These are phyloP conservation scores for Dasysyrphus albostriatus DNA, from an alignment of 2,888 invertebrate species.

Conservation along the genomic window DNA sequence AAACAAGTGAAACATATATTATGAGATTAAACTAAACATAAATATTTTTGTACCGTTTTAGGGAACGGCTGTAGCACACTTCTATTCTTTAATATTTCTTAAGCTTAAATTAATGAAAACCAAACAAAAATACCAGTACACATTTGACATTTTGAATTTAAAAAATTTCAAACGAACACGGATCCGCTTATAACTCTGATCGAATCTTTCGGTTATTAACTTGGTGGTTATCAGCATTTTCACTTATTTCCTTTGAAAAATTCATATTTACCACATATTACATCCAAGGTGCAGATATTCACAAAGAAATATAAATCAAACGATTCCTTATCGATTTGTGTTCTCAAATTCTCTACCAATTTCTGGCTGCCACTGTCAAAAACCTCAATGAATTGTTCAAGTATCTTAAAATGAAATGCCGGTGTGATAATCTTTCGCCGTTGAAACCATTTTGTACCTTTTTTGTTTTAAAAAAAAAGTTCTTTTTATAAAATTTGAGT, in stretches of 20 bases:
- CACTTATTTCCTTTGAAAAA: not conserved
- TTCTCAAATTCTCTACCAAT: slow-evolving; percentile 81
- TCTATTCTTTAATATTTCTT: too few species aligned
- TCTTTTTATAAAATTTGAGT: slow-evolving; percentile 75
- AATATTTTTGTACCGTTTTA: too few species aligned
- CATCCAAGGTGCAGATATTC: slow-evolving; percentile 86
- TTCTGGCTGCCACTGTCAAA: slow-evolving; percentile 87
- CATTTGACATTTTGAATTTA: too few species aligned
- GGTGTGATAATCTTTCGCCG: slow-evolving; percentile 90
- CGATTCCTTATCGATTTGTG: slow-evolving; percentile 81
- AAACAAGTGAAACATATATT: too few species aligned
- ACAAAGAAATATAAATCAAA: slow-evolving; percentile 87
- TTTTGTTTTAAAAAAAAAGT: not conserved
- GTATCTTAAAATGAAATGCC: slow-evolving; percentile 91
- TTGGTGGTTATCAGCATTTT: too few species aligned
- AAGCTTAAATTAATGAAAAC: too few species aligned
- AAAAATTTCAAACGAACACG: too few species aligned
- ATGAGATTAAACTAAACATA: too few species aligned
- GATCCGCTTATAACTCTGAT: too few species aligned
- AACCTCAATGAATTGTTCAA: slow-evolving; percentile 89
- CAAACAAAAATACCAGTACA: too few species aligned
- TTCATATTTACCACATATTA: slow-evolving; percentile 85
- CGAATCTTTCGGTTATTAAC: too few species aligned
- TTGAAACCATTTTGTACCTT: slow-evolving; percentile 82
- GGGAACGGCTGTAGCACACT: too few species aligned